Conservation (phyloP, 2,113 vertebrate genomes). For the Periophthalmus modestus region DNA sequence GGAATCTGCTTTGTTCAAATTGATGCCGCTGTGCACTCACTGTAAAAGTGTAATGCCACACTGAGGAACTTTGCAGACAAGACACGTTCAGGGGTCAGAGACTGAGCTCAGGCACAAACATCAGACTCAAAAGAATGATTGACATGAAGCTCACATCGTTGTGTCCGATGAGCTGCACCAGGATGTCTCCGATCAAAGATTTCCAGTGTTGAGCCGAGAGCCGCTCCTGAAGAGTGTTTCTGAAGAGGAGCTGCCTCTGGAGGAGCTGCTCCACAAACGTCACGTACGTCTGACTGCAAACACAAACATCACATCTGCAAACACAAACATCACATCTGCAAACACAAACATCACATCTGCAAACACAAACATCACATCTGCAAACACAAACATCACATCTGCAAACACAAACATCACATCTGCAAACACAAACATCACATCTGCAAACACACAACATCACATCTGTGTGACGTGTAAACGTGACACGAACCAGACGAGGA, state of each 20-base stretch:
- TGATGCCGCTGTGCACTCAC: no score
- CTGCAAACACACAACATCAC: no score
- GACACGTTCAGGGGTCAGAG: no score
- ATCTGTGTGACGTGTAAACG: no score
- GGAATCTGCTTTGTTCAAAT: no score
- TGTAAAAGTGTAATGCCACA: no score
- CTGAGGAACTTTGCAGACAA: background rate
- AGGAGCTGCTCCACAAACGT: conserved; percentile 73
- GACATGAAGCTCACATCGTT: conserved; percentile 61
- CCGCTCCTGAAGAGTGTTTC: conserved; percentile 76
- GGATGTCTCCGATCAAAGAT: conserved; percentile 73
- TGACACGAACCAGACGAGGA: no score
- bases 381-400: background rate
- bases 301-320: no score
- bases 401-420: conserved; percentile 65
- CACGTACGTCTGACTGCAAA: conserved; percentile 64
- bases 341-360: background rate
- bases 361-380: conserved; percentile 69
- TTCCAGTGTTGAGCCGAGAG: conserved; percentile 70
- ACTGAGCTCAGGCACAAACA: no score
- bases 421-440: conserved; percentile 36
- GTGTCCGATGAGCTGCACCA: conserved; percentile 75
- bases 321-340: conserved; percentile 66
- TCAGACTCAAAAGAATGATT: no score
- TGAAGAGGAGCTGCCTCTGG: conserved; percentile 76